A percentile compares a stretch with the other conserved stretches of the same genome.
Conservation (phyloP, 2,797 vertebrate species). For the Tragopan temminckii region DNA sequence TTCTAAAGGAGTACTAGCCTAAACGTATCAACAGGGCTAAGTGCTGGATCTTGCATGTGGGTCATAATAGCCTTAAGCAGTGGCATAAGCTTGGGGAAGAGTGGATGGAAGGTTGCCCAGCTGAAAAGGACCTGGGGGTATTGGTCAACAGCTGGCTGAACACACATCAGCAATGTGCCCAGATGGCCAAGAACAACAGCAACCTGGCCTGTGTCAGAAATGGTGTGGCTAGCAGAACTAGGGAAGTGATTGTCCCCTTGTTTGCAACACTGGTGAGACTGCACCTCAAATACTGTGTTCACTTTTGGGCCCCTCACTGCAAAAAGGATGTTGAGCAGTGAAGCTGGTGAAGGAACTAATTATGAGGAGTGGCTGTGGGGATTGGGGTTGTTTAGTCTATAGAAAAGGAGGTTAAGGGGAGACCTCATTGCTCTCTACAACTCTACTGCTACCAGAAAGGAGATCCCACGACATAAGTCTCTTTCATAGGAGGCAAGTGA, state of each 20-base stretch:
- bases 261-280: background rate
- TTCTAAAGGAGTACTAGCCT: background rate
- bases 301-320: too few species aligned
- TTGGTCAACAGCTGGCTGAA: background rate
- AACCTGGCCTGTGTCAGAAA: background rate
- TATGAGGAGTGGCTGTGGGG: too few species aligned
- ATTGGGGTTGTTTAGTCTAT: too few species aligned
- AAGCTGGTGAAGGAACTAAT: too few species aligned
- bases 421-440: too few species aligned
- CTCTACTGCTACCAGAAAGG: too few species aligned
- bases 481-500: too few species aligned
- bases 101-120: background rate
- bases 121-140: background rate
- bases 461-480: too few species aligned
- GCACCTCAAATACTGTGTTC: too few species aligned
- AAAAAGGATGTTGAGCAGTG: too few species aligned
- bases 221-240: background rate
- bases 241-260: background rate
- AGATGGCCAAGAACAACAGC: background rate
- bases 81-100: background rate
- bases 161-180: background rate
- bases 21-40: background rate
- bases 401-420: too few species aligned
- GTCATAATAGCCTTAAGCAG: background rate
- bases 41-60: background rate